Base-by-base conservation (phyloP, 2,888 invertebrate genomes). In the Onchidella celtica region DNA sequence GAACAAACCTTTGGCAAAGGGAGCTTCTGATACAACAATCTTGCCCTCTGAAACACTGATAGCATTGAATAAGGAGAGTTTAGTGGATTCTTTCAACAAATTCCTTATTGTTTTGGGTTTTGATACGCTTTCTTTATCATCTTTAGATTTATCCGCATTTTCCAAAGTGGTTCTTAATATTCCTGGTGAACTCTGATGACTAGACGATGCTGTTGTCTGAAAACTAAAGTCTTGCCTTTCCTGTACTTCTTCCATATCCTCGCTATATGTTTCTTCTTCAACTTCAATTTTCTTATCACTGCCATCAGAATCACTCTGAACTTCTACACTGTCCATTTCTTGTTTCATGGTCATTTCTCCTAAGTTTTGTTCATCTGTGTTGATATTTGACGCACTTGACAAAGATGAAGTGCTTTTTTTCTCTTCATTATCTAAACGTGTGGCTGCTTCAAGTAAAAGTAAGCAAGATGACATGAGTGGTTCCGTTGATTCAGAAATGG, bases 361-460 rank as follows among this genome's bases (percentile, higher is more conserved):
- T 3, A 32, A 3, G n/a, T 65, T 65, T 21, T 65, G 75, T 47
- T 65, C 40, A 17, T 17, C 32, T 34, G 27, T 72, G n/a, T 3
- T 61, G 9, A 63, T 14, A 27, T 14, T 57, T 1, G 40, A n/a
- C 3, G 70, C 69, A 14, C 21, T 24, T 1, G 78, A 34, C 4
- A 21, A 17, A 11, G 63, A 61, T 27, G 74, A 57, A 61, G 57
- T 36, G 24, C 73, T 55, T 14, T 66, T 73, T 68, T 82, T 84
- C 9, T 81, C 81, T 36, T 74, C 81, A 74, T 80, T 79, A 29
- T 82, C 84, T 3, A 84, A 69, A n/a, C 80, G 61, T 36, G 80
- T 82, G 63, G 82, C 84, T 29, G 84, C 84, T 34, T 84, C 80
- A 21, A 84, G 47, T 27, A 84, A 34, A 27, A 83, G 68, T 40